Evolutionary conservation across 2,797 vertebrate genomes (phyloP).

Genomic region (Bryconaethiops microstoma): DNA sequence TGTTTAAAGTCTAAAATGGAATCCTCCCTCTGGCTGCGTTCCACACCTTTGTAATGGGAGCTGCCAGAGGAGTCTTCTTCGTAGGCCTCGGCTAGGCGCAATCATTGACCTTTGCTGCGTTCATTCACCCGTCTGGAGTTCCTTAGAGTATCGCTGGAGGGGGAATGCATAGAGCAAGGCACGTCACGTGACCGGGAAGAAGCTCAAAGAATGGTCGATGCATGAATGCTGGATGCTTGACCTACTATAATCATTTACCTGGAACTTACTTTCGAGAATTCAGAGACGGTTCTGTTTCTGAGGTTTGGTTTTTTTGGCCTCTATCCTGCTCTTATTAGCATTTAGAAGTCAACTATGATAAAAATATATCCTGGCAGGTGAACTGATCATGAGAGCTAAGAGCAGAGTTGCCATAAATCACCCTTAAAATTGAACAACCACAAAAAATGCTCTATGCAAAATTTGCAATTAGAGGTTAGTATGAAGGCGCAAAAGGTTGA

Average conservation of each 20-base stretch:
- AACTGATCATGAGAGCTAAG: neutral
- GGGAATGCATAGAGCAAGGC: neutral
- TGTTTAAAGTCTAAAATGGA: conserved; percentile 36
- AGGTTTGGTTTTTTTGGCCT: conserved; percentile 1
- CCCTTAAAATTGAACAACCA: too few relatives aligned
- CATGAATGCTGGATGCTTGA: neutral
- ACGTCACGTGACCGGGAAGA: neutral
- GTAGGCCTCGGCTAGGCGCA: conserved; percentile 32
- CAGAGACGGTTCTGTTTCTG: neutral
- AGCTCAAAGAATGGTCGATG: neutral
- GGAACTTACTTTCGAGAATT: neutral
- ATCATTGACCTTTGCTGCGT: conserved; percentile 20
- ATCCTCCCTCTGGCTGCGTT: conserved; percentile 45
- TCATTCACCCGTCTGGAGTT: conserved; percentile 17
- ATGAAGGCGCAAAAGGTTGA: too few relatives aligned
- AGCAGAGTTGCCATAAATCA: too few relatives aligned
- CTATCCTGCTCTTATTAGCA: neutral
- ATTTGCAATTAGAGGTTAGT: too few relatives aligned
- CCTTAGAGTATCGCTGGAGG: conserved; percentile 5
- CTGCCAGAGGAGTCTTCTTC: conserved; percentile 23
- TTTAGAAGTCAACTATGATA: neutral
- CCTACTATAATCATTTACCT: neutral
- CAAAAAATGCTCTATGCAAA: too few relatives aligned
- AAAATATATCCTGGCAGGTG: neutral
- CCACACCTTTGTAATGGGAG: conserved; percentile 44